A percentile compares a stretch with the other conserved stretches of the same genome.
Evolutionary conservation across 1,140 invertebrate genomes (phyloP).

Genomic region (Heliothis virescens): DNA sequence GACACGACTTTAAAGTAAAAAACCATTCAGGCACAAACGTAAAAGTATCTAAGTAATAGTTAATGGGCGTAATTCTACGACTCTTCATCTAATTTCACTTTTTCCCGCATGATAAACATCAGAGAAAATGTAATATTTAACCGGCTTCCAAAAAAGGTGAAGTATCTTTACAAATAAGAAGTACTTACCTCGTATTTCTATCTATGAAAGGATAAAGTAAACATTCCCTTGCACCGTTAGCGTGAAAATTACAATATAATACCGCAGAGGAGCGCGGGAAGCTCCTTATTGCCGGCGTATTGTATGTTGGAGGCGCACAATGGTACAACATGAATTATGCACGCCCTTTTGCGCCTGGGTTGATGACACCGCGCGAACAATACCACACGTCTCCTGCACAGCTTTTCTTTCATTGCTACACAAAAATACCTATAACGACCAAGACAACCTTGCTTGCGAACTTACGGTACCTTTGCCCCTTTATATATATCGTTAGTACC

Average conservation of each 20-base stretch:
- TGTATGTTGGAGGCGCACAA: constrained; percentile 56
- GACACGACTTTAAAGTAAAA: no score
- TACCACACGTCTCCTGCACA: constrained; percentile 42
- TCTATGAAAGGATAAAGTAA: constrained; percentile 9
- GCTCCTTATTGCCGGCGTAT: constrained; percentile 24
- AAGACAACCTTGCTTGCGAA: constrained; percentile 25
- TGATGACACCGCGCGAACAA: constrained; percentile 61
- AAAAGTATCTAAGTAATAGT: no score
- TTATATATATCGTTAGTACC: neutral
- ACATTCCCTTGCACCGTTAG: constrained; percentile 23
- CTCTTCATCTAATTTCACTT: no score
- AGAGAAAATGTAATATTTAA: no score
- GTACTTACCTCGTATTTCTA: neutral
- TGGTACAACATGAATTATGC: constrained; percentile 69
- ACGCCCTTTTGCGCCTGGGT: constrained; percentile 61
- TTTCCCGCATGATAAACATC: no score
- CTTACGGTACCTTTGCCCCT: constrained; percentile 25
- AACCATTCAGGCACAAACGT: no score
- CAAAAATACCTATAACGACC: neutral
- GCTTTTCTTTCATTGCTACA: constrained; percentile 34
- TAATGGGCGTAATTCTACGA: no score
- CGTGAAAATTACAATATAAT: constrained; percentile 27
- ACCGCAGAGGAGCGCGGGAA: constrained; percentile 20
- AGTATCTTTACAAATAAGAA: neutral
- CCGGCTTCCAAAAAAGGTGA: neutral